These are phyloP conservation scores for Danio tinwini DNA, from an alignment of 2,797 vertebrate species.

Conservation along the genomic window DNA sequence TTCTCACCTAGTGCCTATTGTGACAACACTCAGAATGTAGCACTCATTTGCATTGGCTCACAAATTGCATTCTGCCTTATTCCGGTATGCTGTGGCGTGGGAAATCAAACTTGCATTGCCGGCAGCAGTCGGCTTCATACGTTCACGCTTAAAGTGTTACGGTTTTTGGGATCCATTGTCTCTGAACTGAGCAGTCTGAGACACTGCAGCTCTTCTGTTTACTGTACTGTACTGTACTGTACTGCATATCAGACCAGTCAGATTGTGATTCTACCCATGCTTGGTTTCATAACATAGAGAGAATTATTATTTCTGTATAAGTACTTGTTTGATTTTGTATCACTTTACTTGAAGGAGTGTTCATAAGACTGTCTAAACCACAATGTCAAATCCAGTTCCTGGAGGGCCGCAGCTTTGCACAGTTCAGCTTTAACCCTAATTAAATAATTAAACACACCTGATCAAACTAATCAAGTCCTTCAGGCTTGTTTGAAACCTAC, in stretches of 20 bases:
- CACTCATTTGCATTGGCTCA: conserved; percentile 8
- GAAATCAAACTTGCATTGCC: conserved; percentile 21
- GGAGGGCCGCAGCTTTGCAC: too few relatives aligned
- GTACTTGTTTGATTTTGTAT: too few relatives aligned
- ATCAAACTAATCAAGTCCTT: too few relatives aligned
- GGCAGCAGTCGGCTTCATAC: conserved; percentile 11
- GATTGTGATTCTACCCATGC: background rate
- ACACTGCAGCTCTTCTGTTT: conserved; percentile 2
- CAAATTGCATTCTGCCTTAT: background rate
- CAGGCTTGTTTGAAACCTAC: too few relatives aligned
- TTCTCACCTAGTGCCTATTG: conserved; percentile 17
- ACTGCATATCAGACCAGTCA: background rate
- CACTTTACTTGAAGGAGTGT: too few relatives aligned
- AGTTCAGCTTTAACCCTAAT: too few relatives aligned
- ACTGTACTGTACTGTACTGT: background rate
- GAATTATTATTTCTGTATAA: background rate
- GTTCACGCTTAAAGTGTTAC: conserved; percentile 14
- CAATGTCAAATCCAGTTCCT: too few relatives aligned
- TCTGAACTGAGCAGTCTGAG: background rate
- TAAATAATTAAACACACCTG: too few relatives aligned
- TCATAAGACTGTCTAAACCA: too few relatives aligned
- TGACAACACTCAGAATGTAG: background rate
- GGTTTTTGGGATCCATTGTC: conserved; percentile 9
- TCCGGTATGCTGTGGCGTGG: background rate
- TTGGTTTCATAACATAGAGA: background rate